These are phyloP conservation scores for Drosophila yooni DNA, from an alignment of 2,888 invertebrate species.

Conservation along the genomic window DNA sequence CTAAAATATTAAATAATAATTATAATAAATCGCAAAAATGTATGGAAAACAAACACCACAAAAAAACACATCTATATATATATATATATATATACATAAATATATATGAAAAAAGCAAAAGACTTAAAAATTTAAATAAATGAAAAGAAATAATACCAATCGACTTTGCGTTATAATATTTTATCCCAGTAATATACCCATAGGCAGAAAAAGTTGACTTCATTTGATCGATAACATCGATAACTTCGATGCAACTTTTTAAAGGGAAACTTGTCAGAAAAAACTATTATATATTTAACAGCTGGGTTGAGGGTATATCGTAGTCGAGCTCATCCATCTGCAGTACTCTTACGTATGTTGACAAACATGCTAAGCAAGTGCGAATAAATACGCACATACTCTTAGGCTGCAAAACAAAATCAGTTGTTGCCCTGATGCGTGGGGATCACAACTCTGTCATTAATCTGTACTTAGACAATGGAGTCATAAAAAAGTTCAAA, in stretches of 20 bases:
- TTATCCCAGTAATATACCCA: not conserved
- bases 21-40: constrained; percentile 54
- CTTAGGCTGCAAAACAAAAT: not conserved
- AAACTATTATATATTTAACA: not conserved
- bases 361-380: not conserved
- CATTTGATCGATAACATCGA: no score
- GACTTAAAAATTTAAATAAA: constrained; percentile 81
- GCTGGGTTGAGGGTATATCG: not conserved
- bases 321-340: not conserved
- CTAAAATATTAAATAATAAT: constrained; percentile 67
- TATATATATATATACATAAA: constrained; percentile 3
- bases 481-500: not conserved
- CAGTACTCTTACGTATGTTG: not conserved
- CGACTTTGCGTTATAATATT: not conserved
- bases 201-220: no score
- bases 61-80: constrained; percentile 22
- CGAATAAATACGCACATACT: not conserved
- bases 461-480: not conserved
- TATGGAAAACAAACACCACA: constrained; percentile 61
- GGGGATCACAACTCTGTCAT: not conserved
- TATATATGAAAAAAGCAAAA: constrained; percentile 69
- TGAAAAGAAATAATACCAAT: constrained; percentile 78
- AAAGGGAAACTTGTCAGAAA: no score
- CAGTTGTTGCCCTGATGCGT: not conserved
- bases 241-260: no score